Conservation (phyloP, 1,140 invertebrate species). For the Bradynema listronoti region DNA sequence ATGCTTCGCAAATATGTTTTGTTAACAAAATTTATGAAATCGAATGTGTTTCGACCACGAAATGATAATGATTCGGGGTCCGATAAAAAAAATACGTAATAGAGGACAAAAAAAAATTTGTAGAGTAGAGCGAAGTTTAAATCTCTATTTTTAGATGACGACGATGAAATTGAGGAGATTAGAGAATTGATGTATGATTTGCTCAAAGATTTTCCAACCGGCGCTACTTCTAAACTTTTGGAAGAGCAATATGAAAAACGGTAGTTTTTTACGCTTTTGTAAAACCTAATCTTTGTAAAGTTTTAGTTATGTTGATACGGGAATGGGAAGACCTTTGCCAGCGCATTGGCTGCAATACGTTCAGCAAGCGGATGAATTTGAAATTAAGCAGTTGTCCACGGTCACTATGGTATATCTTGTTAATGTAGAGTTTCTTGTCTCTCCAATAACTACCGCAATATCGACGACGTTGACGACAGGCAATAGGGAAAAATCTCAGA, state of each 20-base stretch:
- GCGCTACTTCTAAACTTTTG: slow-evolving; percentile 22
- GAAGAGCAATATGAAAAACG: slow-evolving; percentile 16
- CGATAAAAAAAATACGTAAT: background rate
- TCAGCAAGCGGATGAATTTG: slow-evolving; percentile 22
- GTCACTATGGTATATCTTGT: slow-evolving; percentile 18
- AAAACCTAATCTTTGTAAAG: background rate
- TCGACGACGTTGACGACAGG: background rate
- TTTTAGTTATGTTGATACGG: slow-evolving; percentile 20
- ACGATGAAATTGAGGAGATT: slow-evolving; percentile 22
- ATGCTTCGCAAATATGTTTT: background rate
- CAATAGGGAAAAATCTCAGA: background rate
- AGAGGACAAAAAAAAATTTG: background rate
- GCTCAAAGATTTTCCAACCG: slow-evolving; percentile 16
- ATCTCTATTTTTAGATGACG: slow-evolving; percentile 3
- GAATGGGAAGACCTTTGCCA: slow-evolving; percentile 16
- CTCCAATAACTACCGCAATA: background rate
- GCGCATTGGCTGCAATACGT: slow-evolving; percentile 19
- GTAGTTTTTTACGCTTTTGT: slow-evolving; percentile 9
- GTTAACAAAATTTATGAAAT: background rate
- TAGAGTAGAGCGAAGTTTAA: background rate
- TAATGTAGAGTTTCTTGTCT: background rate
- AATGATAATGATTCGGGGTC: background rate
- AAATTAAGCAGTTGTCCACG: slow-evolving; percentile 13
- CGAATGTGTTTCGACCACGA: background rate
- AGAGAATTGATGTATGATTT: slow-evolving; percentile 17